Conservation (phyloP, 2,113 vertebrate species). For the Oxygymnocypris stewartii region DNA sequence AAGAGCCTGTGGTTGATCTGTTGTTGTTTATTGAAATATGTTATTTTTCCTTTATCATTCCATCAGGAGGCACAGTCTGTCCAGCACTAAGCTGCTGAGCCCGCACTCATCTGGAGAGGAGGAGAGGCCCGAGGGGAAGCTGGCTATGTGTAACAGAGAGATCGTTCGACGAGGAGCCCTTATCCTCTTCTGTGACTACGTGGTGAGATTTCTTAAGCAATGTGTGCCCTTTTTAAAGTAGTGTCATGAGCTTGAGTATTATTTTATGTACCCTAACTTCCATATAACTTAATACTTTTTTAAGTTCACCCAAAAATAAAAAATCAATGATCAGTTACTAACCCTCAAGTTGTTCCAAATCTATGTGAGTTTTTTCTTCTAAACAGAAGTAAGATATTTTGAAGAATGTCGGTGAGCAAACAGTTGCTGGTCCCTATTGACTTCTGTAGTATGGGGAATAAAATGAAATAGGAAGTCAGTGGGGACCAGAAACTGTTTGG, state of each 20-base stretch:
- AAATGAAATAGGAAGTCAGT: too few species aligned
- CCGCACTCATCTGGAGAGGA: slow-evolving; percentile 82
- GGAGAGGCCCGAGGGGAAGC: slow-evolving; percentile 69
- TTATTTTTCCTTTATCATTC: background rate
- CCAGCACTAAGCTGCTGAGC: slow-evolving; percentile 87
- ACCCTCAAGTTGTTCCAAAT: too few species aligned
- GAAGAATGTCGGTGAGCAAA: too few species aligned
- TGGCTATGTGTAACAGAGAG: slow-evolving; percentile 89
- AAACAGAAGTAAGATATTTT: too few species aligned
- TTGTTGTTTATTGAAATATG: background rate
- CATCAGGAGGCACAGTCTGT: slow-evolving; percentile 87
- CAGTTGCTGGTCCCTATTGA: too few species aligned
- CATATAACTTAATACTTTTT: background rate
- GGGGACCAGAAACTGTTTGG: too few species aligned
- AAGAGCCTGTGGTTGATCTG: background rate
- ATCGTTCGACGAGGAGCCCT: slow-evolving; percentile 92
- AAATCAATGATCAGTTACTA: too few species aligned
- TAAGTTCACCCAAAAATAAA: background rate
- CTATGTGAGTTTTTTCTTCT: too few species aligned
- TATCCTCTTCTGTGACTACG: slow-evolving; percentile 97
- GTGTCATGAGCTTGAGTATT: background rate
- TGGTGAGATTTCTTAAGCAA: slow-evolving; percentile 76
- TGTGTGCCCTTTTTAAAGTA: background rate
- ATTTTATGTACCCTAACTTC: background rate
- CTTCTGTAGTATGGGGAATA: too few species aligned